Evolutionary conservation across 2,113 vertebrate species (phyloP), one percentile per base, ranked within the genome.

Genomic region (Dicaeum eximium): DNA sequence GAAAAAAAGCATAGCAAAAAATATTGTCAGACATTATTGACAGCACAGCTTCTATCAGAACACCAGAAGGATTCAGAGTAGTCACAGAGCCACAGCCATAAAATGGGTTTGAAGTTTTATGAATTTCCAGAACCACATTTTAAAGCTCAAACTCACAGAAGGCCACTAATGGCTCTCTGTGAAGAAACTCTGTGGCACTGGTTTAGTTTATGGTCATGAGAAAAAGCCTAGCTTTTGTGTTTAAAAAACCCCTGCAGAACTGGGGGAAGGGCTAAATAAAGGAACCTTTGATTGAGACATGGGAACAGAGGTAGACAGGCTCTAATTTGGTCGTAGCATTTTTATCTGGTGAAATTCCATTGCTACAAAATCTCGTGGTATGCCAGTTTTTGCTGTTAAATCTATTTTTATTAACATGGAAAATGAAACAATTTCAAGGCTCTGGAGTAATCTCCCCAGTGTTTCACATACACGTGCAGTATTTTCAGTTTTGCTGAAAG

Each of bases 321-420:
- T 77, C 27, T 92, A 93, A 83, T 86, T 87, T 80, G 25, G n/a
- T 45, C 1, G 0, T 22, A 86, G 25, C 7, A 22, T 83, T 81
- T 84, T 75, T 65, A 70, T 47, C 80, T 86, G 22, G 73, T 86
- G 72, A 88, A 90, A 93, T 92, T 74, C 58, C 79, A 45, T 64
- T 91, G 25, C 58, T 90, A 42, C 45, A 89, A 95, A 91, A 85
- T 40, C 60, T 54, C 0, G 0, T 28, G 79, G 73, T 78, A 57
- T 38, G 30, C 40, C 62, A 54, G 27, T 10, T 86, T 89, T 92
- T 90, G 30, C 45, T 82, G 31, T 42, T 94, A 75, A 87, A 80
- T 84, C 74, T 93, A 57, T 90, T 94, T 96, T 83, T 92, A 84
- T 93, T 95, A 83, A 80, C n/a, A 60, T 51, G 57, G 31, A 94